Evolutionary conservation across 2,888 invertebrate genomes (phyloP), one percentile per base, ranked within the genome.

Genomic region (Hypomecis atomaria): DNA sequence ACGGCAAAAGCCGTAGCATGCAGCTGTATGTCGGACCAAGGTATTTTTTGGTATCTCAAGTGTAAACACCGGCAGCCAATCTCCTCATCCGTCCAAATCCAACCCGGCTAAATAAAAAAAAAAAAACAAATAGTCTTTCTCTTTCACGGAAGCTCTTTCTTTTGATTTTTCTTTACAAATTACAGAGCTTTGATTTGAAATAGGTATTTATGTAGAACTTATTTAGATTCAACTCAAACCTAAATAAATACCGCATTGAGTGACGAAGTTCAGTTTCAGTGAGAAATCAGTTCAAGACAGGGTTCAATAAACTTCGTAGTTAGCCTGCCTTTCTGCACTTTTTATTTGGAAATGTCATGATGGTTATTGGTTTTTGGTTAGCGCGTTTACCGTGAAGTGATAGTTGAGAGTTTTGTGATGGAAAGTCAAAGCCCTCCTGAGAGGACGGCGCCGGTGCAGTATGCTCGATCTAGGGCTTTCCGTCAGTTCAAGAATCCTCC

Each of bases 401-500:
- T 66, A 6, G 56, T 65, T 64, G 53, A 65, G 62, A 61, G 48
- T 37, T 36, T 70, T 87, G 86, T 81, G 83, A 91, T 92, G 92
- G 92, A 92, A 84, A 90, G 83, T 79, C 87, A 84, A 76, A 89
- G 79, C 78, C 75, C 83, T 69, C 88, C 81, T 59, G 92, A 92
- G 66, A 86, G 87, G 74, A 84, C 90, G 77, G 77, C 87, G 57
- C 94, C 94, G 47, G 87, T 94, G 56, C 94, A 94, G 76, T 93
- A 94, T 86, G 93, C 93, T 68, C 90, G 94, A 62, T 94, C 94
- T 37, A 86, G 94, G 78, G 94, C 94, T 67, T 94, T 94, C 82
- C 93, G 95, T 59, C 94, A 95, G 76, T 96, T 96, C 73, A 95
- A 95, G 83, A 95, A 95, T 84, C 96, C 96, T 54, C 96, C 96